phyloP scores from a whole-genome alignment of 1,140 invertebrate species.

The Nasonia vitripennis region DNA sequence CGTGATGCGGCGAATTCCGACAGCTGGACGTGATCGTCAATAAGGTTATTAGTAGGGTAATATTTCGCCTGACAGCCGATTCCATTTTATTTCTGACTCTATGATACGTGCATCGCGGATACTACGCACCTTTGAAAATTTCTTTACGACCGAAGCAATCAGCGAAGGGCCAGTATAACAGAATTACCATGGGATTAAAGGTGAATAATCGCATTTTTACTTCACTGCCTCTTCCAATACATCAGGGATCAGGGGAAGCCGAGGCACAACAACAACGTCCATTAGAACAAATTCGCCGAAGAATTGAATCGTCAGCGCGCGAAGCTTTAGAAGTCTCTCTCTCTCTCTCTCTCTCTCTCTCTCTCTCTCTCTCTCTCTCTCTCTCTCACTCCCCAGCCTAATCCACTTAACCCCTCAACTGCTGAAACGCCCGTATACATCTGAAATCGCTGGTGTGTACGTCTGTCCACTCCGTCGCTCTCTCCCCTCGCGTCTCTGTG shows the following conservation, averaged over 20 bases:
- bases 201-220: neutral
- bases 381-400: neutral
- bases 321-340: conserved; percentile 6
- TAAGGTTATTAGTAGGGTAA: too few relatives aligned
- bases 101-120: too few relatives aligned
- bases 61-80: too few relatives aligned
- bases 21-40: too few relatives aligned
- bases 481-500: neutral
- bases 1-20: too few relatives aligned
- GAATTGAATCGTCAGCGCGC: conserved; percentile 22
- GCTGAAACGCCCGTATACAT: conserved; percentile 11
- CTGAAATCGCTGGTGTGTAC: neutral
- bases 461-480: neutral
- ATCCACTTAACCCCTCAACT: conserved; percentile 30
- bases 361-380: too few relatives aligned
- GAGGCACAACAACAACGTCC: neutral
- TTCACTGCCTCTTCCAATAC: neutral
- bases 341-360: neutral
- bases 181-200: neutral
- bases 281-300: conserved; percentile 11
- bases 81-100: too few relatives aligned
- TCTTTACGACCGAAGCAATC: neutral
- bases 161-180: neutral
- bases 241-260: neutral
- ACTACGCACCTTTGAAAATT: too few relatives aligned